Evolutionary conservation across 2,113 vertebrate genomes (phyloP).

Genomic region (Vulpes lagopus): DNA sequence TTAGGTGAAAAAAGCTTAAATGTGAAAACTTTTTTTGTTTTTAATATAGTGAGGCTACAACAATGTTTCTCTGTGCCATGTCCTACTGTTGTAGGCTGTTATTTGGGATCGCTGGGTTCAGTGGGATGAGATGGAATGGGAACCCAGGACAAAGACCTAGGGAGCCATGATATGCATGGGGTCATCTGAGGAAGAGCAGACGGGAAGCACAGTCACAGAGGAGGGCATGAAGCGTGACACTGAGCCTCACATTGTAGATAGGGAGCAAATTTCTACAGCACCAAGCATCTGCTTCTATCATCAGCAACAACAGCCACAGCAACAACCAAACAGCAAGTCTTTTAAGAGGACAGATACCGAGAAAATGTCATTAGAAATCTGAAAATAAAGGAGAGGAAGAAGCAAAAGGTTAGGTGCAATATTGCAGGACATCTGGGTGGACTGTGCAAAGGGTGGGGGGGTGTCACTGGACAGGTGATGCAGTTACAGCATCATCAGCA

Average conservation of each 20-base stretch:
- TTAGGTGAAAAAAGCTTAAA: not conserved
- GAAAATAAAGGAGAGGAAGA: not conserved
- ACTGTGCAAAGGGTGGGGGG: not conserved
- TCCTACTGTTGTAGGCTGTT: not conserved
- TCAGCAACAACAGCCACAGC: fast-evolving
- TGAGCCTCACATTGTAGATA: fast-evolving
- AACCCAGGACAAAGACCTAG: not conserved
- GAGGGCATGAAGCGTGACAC: fast-evolving
- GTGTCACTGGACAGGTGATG: fast-evolving
- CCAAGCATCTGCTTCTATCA: not conserved
- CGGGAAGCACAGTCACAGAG: fast-evolving
- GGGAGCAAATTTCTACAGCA: not conserved
- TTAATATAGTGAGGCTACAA: not conserved
- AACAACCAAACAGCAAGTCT: not conserved
- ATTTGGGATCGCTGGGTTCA: not conserved
- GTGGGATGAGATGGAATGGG: not conserved
- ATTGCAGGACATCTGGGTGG: fast-evolving
- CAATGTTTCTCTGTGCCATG: not conserved
- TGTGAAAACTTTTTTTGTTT: not conserved
- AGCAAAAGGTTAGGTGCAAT: fast-evolving
- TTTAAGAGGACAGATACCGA: not conserved
- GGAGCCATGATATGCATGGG: fast-evolving
- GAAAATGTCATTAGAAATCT: fast-evolving
- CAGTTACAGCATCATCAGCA: fast-evolving
- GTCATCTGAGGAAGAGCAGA: not conserved